These are phyloP conservation scores for Pogonocherus hispidulus DNA, from an alignment of 2,888 invertebrate species.

Conservation along the genomic window DNA sequence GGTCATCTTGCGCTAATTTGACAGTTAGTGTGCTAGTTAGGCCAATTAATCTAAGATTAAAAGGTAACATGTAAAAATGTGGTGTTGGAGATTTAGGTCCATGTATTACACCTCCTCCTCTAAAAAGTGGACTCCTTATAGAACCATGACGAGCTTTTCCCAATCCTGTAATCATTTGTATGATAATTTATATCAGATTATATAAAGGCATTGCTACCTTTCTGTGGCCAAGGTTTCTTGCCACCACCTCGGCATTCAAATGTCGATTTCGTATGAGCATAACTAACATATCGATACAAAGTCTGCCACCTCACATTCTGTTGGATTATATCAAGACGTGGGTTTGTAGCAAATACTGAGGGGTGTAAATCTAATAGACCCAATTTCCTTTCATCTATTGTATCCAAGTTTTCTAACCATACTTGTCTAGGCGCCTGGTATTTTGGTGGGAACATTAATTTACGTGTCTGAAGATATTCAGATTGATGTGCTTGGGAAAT, in stretches of 20 bases:
- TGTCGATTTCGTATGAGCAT: conserved; percentile 82
- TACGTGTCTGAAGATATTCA: conserved; percentile 36
- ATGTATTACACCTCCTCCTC: conserved; percentile 86
- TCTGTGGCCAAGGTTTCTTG: conserved; percentile 97
- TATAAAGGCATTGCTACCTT: too few species aligned
- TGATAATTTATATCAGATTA: too few species aligned
- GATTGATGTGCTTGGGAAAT: conserved; percentile 23
- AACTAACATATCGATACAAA: conserved; percentile 85
- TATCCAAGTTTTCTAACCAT: conserved; percentile 89
- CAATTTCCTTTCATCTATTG: conserved; percentile 82
- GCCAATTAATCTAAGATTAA: conserved; percentile 81
- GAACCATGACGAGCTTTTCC: conserved; percentile 95
- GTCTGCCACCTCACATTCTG: conserved; percentile 90
- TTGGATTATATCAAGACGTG: conserved; percentile 89
- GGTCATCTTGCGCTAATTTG: conserved; percentile 95
- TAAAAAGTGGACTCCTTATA: conserved; percentile 89
- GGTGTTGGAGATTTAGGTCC: conserved; percentile 93
- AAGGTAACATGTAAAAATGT: conserved; percentile 95
- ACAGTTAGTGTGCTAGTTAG: conserved; percentile 87
- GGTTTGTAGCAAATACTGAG: conserved; percentile 84
- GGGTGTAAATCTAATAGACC: conserved; percentile 93
- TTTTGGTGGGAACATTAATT: conserved; percentile 67
- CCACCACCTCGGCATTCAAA: conserved; percentile 93
- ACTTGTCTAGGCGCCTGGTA: conserved; percentile 80
- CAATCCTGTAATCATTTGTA: conserved; percentile 62